Evolutionary conservation across 2,797 vertebrate species (phyloP).

Genomic region (Spea hammondii): DNA sequence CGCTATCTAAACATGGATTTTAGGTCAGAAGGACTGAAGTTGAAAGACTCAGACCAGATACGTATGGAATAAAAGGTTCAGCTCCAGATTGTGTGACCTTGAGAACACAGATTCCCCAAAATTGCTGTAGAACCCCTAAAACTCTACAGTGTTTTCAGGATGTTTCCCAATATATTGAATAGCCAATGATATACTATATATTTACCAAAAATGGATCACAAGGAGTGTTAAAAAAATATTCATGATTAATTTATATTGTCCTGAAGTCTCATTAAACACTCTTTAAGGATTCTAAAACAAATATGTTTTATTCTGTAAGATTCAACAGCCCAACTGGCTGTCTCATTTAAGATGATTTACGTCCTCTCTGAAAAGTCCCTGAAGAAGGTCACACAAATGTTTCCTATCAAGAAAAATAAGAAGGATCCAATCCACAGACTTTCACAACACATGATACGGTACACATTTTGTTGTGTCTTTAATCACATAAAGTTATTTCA

Average conservation of each 20-base stretch:
- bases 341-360: constrained; percentile 13
- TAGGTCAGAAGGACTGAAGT: not conserved
- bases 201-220: no score
- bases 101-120: no score
- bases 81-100: no score
- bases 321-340: not conserved
- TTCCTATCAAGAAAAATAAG: constrained; percentile 51
- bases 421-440: constrained; percentile 55
- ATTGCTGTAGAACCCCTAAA: no score
- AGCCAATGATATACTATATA: no score
- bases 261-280: not conserved
- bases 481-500: not conserved
- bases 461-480: constrained; percentile 55
- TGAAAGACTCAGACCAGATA: not conserved
- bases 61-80: no score
- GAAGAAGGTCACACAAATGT: constrained; percentile 54
- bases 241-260: not conserved
- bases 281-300: not conserved
- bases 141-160: no score
- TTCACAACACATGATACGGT: constrained; percentile 60
- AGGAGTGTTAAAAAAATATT: not conserved
- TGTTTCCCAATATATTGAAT: no score
- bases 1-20: no score
- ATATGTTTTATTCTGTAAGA: no score
- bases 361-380: constrained; percentile 54